Conservation (phyloP, 1,140 invertebrate genomes). For the Harpegnathos saltator region DNA sequence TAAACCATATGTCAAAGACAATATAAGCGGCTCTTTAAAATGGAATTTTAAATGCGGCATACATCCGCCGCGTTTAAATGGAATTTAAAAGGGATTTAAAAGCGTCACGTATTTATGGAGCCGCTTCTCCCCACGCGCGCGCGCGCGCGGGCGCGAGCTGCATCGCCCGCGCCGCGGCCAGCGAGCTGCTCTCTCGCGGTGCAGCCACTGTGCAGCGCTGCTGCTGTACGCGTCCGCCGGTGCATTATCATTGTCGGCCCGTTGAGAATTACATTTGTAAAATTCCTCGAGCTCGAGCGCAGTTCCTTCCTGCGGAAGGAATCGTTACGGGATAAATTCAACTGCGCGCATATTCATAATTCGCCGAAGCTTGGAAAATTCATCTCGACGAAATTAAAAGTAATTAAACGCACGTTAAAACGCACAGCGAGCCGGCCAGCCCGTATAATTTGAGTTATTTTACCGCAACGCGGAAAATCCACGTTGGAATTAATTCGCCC, state of each 20-base stretch:
- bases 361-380: conserved; percentile 50
- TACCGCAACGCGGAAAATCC: not conserved
- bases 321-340: conserved; percentile 51
- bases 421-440: too few species aligned
- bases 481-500: not conserved
- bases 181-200: not conserved
- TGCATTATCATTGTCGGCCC: conserved; percentile 62
- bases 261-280: conserved; percentile 64
- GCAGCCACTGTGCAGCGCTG: conserved; percentile 57
- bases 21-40: conserved; percentile 48
- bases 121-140: conserved; percentile 52
- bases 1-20: conserved; percentile 49
- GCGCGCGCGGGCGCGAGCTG: conserved; percentile 21
- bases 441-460: not conserved
- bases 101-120: conserved; percentile 61
- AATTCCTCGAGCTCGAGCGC: conserved; percentile 51
- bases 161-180: too few species aligned
- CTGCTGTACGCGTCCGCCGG: conserved; percentile 20
- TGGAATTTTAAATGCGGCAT: conserved; percentile 57
- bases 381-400: conserved; percentile 10
- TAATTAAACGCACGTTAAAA: conserved; percentile 18
- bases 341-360: conserved; percentile 45
- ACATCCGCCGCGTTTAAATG: conserved; percentile 53
- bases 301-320: conserved; percentile 59
- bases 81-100: conserved; percentile 65